These are phyloP conservation scores for Tauraco erythrolophus DNA, from an alignment of 2,113 vertebrate genomes.

Conservation along the genomic window DNA sequence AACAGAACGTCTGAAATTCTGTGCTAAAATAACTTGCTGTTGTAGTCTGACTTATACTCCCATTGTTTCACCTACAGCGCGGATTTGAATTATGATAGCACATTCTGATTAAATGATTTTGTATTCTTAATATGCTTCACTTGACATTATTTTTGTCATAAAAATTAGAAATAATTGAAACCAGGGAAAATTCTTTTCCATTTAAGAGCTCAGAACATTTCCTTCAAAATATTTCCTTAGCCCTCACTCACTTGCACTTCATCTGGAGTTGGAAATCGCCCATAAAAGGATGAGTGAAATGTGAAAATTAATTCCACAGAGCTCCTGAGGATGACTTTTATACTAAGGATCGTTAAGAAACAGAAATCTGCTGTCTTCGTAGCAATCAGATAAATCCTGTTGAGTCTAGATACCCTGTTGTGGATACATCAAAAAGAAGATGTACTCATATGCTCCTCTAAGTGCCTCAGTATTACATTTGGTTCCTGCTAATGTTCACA, in stretches of 20 bases:
- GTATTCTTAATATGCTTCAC: background rate
- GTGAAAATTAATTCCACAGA: background rate
- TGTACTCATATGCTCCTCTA: background rate
- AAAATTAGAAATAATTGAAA: conserved; percentile 12
- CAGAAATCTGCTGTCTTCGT: background rate
- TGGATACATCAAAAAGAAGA: background rate
- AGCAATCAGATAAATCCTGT: background rate
- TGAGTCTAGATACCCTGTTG: background rate
- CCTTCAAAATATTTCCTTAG: background rate
- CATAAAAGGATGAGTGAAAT: background rate
- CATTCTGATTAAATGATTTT: background rate
- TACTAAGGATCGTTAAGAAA: background rate
- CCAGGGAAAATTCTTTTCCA: background rate
- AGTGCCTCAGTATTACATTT: background rate
- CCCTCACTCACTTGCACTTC: background rate
- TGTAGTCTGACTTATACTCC: background rate
- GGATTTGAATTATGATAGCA: background rate
- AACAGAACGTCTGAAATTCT: background rate
- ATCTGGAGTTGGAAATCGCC: background rate
- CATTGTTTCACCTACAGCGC: background rate
- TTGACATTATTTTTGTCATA: background rate
- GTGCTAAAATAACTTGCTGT: background rate
- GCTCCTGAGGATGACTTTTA: background rate
- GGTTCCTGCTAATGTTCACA: background rate
- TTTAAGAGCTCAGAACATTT: background rate